Percentiles rank a stretch among this genome's conserved stretches.
phyloP scores from a whole-genome alignment of 1,140 invertebrate genomes.

The Drosophila fuyamai region DNA sequence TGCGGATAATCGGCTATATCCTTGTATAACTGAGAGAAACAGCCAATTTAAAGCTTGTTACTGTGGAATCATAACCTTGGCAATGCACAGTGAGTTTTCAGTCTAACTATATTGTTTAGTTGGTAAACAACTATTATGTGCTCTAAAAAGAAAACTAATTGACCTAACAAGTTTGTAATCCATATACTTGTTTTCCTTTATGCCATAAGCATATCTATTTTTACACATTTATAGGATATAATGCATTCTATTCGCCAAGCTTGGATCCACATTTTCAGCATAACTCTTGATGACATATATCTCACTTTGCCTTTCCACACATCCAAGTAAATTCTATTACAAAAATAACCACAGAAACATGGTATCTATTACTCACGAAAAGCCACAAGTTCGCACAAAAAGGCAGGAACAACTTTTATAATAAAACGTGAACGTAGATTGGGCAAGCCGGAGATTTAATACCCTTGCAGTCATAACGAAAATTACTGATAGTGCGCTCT shows the following conservation, averaged over 20 bases:
- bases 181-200: too few species aligned
- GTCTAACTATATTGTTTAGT: too few species aligned
- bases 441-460: too few species aligned
- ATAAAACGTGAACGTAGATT: conserved; percentile 42
- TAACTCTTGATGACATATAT: conserved; percentile 51
- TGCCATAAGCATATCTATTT: too few species aligned
- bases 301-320: conserved; percentile 30
- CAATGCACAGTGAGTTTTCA: too few species aligned
- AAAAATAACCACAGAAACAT: conserved; percentile 6
- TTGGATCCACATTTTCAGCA: conserved; percentile 1
- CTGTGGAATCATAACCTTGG: neutral
- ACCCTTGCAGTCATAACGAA: too few species aligned
- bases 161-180: too few species aligned
- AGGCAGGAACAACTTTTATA: conserved; percentile 60
- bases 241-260: conserved; percentile 2
- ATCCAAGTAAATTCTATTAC: conserved; percentile 4
- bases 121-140: too few species aligned
- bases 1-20: neutral
- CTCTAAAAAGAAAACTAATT: too few species aligned
- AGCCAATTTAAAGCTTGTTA: neutral
- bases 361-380: conserved; percentile 52
- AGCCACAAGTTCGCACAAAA: conserved; percentile 31
- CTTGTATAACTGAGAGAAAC: neutral
- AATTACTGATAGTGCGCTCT: too few species aligned
- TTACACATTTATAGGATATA: conserved; percentile 8